phyloP scores from a whole-genome alignment of 2,888 invertebrate species.

The Sisyra nigra region DNA sequence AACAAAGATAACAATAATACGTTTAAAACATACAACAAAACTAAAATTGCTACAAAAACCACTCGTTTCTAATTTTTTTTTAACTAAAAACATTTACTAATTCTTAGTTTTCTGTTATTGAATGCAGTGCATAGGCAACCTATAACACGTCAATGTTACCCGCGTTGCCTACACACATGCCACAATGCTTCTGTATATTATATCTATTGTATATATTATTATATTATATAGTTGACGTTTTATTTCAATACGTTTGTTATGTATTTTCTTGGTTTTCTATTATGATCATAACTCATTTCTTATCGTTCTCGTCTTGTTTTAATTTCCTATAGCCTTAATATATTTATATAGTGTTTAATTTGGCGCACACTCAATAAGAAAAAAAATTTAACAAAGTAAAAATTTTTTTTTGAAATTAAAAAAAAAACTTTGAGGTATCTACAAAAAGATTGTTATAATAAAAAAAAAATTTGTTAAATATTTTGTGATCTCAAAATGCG shows the following conservation, averaged over 20 bases:
- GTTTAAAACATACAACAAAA: no score
- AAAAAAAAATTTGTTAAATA: conserved; percentile 24
- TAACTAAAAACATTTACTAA: no score
- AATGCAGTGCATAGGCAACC: no score
- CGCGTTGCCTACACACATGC: no score
- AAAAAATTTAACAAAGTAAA: conserved; percentile 1
- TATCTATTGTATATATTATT: no score
- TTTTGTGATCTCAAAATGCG: conserved; percentile 32
- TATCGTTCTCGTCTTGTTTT: background rate
- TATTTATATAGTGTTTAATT: background rate
- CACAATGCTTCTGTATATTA: no score
- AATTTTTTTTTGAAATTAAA: background rate
- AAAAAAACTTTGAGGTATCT: conserved; percentile 5
- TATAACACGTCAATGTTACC: no score
- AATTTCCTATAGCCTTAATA: background rate
- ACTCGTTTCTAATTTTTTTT: no score
- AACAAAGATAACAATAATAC: no score
- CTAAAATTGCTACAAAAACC: no score
- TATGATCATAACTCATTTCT: background rate
- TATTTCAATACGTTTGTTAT: conserved; percentile 2
- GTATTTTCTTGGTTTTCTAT: conserved; percentile 5
- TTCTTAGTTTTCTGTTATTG: no score
- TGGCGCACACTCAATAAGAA: background rate
- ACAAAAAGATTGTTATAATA: conserved; percentile 8
- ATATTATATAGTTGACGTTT: no score